A percentile compares a stretch with the other conserved stretches of the same genome.
Evolutionary conservation across 2,888 invertebrate genomes (phyloP).

Genomic region (Busseola fusca): DNA sequence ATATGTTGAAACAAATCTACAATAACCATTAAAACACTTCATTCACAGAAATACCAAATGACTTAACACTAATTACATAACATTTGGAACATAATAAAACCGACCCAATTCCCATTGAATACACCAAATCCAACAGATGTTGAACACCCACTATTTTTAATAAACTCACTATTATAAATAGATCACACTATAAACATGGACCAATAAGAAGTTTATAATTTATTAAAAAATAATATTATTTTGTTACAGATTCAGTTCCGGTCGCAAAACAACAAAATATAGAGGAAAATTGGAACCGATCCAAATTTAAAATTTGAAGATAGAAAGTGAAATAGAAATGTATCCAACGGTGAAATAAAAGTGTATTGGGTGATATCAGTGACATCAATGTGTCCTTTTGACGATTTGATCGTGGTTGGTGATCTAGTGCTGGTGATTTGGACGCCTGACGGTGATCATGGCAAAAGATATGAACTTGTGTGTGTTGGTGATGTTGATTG

Average conservation of each 20-base stretch:
- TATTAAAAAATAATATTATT: slow-evolving; percentile 70
- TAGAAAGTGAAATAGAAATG: slow-evolving; percentile 57
- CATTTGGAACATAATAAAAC: slow-evolving; percentile 49
- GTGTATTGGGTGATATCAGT: slow-evolving; percentile 42
- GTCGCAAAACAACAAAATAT: slow-evolving; percentile 60
- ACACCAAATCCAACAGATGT: slow-evolving; percentile 27
- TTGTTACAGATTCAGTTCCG: slow-evolving; percentile 77
- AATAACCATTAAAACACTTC: slow-evolving; percentile 27
- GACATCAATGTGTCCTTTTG: slow-evolving; percentile 77
- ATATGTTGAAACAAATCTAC: not conserved
- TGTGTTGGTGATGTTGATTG: slow-evolving; percentile 70
- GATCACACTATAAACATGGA: slow-evolving; percentile 40
- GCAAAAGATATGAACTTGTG: slow-evolving; percentile 73
- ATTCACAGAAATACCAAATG: slow-evolving; percentile 40
- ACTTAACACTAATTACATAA: slow-evolving; percentile 41
- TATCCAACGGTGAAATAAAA: slow-evolving; percentile 37
- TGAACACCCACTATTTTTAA: slow-evolving; percentile 51
- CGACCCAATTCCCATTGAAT: slow-evolving; percentile 59
- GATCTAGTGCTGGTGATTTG: slow-evolving; percentile 67
- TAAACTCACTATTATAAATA: slow-evolving; percentile 53
- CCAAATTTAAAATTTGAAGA: slow-evolving; percentile 68
- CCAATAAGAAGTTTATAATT: slow-evolving; percentile 66
- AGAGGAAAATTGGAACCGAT: slow-evolving; percentile 68
- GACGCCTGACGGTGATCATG: slow-evolving; percentile 74
- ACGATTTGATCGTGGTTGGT: slow-evolving; percentile 62